Evolutionary conservation across 2,113 vertebrate genomes (phyloP), one percentile per base, ranked within the genome.

Genomic region (Macaca mulatta): DNA sequence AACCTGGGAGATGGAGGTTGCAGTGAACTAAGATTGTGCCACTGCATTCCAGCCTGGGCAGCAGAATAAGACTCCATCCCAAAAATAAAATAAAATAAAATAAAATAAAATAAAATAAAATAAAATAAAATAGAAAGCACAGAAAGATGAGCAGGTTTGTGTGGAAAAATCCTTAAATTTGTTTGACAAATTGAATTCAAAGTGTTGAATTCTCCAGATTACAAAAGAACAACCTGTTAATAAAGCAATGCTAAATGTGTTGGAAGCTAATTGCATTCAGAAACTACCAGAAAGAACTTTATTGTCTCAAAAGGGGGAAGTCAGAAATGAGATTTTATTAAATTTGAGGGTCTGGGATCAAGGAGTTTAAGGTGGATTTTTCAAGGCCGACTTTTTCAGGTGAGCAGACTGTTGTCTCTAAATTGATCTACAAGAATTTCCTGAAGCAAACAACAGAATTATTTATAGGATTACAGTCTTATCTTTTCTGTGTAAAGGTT

Each of bases 371-470:
- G 40, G 32, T 78, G 30, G 12, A 1, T 78, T 92, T 95, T 95
- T 69, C 61, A 90, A 93, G 40, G 38, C 9, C 38, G 55, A 40
- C n/a, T 69, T 30, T 52, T 75, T 94, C n/a, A 77, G 32, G 50
- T 87, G 27, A 87, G 23, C 23, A 52, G 27, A 64, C 8, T 88
- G 8, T 17, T 92, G 1, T 89, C 74, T 93, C 48, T 69, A 40
- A 93, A 57, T 43, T 84, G 70, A 91, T 89, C 8, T 90, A 32
- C 7, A 50, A 59, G 45, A 81, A 81, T 86, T 95, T 96, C 43
- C 59, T 38, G 45, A 90, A 95, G 79, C 43, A 92, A 92, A 77
- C 61, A 77, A 67, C 83, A 14, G 55, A 84, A 32, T 43, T 78
- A 75, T 74, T 89, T 84, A 69, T 48, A 83, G 18, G 27, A 93